Evolutionary conservation across 2,797 vertebrate genomes (phyloP), one percentile per base, ranked within the genome.

Genomic region (Peromyscus aztecus): DNA sequence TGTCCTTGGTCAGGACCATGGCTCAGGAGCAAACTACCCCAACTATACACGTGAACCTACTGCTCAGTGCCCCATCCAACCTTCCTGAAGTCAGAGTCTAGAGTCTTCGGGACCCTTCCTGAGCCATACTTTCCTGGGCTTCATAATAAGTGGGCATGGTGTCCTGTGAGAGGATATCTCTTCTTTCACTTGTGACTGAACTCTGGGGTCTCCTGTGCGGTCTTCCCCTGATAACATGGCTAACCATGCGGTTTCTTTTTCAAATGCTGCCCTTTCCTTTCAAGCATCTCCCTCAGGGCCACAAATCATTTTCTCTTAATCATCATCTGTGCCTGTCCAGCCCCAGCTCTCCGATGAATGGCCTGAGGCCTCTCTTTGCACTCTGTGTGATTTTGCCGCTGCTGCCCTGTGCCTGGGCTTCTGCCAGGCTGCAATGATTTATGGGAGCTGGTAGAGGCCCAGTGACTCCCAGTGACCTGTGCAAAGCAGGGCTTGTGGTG

Each of bases 241-340:
- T 1, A 63, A 75, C 67, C 9, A 2, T 3, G 16, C 13, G 8
- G n/a, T 63, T 88, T 90, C 89, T 78, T 19, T 71, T 5, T n/a
- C 8, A 0, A 31, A 34, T 4, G 37, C 23, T 17, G 59, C 24
- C 76, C 57, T 75, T 92, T 40, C 34, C 31, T 55, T 21, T 4
- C 11, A 4, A 1, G 34, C 61, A 63, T 84, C 4, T 7, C 17
- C 63, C 78, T 24, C 0, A 16, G 57, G 57, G 69, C 71, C 63
- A 2, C 4, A 31, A 37, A 19, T 43, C 71, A 8, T 81, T 91
- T 69, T 63, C 37, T n/a, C 81, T 89, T 10, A 27, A 69, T 63
- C 61, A 9, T 29, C 46, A 7, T 90, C 49, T 84, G 80, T 0
- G 0, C 37, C 0, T 0, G 6, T 37, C 81, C 0, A 7, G 65